Conservation (phyloP, 92 coral and sea anemone genomes). For the Phenganax marumi region DNA sequence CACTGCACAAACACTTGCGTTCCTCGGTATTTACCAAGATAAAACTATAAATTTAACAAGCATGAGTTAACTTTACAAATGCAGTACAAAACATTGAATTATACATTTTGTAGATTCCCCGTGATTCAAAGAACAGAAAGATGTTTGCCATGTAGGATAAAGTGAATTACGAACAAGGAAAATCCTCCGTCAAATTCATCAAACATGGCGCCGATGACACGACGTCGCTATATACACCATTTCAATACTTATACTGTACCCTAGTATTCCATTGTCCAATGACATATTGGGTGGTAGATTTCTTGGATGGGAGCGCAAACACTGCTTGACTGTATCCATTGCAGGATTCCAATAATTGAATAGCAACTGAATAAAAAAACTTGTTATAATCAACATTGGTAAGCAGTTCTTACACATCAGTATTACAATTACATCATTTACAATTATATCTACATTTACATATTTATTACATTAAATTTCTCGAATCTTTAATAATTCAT, state of each 20-base stretch:
- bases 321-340: conserved; percentile 68
- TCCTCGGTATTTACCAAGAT: conserved; percentile 86
- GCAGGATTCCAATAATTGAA: conserved; percentile 88
- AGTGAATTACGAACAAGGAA: too few relatives aligned
- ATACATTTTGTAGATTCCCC: too few relatives aligned
- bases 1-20: conserved; percentile 83
- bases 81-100: too few relatives aligned
- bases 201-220: too few relatives aligned
- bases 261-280: conserved; percentile 81
- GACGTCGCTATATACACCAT: neutral
- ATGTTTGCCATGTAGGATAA: too few relatives aligned
- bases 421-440: neutral
- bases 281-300: conserved; percentile 79
- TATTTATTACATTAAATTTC: too few relatives aligned
- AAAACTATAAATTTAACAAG: conserved; percentile 54
- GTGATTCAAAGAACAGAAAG: too few relatives aligned
- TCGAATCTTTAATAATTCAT: too few relatives aligned
- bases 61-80: too few relatives aligned
- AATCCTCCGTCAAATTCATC: too few relatives aligned
- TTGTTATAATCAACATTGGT: neutral
- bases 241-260: conserved; percentile 45
- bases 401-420: too few relatives aligned
- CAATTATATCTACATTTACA: too few relatives aligned
- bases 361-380: conserved; percentile 54
- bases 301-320: conserved; percentile 90